These are phyloP conservation scores for Yponomeuta malinellus DNA, from an alignment of 2,888 invertebrate genomes.

Conservation along the genomic window DNA sequence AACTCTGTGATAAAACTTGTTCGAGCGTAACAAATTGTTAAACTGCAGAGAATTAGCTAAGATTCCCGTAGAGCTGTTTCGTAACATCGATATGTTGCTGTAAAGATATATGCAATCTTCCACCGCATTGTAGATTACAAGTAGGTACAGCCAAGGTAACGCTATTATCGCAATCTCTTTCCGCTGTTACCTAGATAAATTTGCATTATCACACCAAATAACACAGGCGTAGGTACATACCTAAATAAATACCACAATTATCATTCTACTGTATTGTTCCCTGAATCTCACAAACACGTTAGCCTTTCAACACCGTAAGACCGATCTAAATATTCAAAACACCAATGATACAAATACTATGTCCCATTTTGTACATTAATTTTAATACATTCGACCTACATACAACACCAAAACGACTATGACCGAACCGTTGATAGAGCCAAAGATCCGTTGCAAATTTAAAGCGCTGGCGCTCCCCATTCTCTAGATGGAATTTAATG, in stretches of 20 bases:
- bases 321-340: slow-evolving; percentile 4
- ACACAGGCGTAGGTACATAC: not conserved
- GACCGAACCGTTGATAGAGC: slow-evolving; percentile 63
- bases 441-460: slow-evolving; percentile 52
- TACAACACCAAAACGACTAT: slow-evolving; percentile 46
- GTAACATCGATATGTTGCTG: slow-evolving; percentile 1
- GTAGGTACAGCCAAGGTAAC: not conserved
- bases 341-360: slow-evolving; percentile 22
- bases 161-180: not conserved
- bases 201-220: not conserved
- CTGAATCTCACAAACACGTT: not conserved
- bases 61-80: not conserved
- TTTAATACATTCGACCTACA: slow-evolving; percentile 57
- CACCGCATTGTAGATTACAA: not conserved
- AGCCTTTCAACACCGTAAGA: not conserved
- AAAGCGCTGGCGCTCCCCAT: slow-evolving; percentile 25
- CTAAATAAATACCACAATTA: not conserved
- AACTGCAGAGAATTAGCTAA: not conserved
- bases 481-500: slow-evolving; percentile 3
- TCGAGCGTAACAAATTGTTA: not conserved
- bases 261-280: too few species aligned
- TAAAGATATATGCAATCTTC: not conserved
- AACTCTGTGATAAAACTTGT: not conserved
- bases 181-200: not conserved
- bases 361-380: slow-evolving; percentile 26